A percentile compares a stretch with the other conserved stretches of the same genome.
Evolutionary conservation across 2,888 invertebrate genomes (phyloP).

Genomic region (Microplitis deprimator): DNA sequence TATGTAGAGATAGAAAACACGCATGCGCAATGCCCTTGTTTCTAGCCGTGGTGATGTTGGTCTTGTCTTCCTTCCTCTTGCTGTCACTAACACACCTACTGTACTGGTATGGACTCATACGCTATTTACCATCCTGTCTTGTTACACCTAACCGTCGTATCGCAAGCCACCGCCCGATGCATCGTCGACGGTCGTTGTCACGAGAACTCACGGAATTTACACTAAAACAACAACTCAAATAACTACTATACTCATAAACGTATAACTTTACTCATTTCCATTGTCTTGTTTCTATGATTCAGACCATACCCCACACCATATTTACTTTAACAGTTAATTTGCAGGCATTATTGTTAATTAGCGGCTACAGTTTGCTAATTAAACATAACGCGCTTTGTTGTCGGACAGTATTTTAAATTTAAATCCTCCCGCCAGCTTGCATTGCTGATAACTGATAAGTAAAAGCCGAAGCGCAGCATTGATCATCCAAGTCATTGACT

Average conservation of each 20-base stretch:
- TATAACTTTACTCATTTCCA: not conserved
- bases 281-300: not conserved
- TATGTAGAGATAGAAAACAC: constrained; percentile 24
- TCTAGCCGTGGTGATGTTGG: constrained; percentile 22
- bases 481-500: not conserved
- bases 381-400: too few species aligned
- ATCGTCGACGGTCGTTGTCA: not conserved
- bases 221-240: not conserved
- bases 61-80: constrained; percentile 19
- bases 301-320: too few species aligned
- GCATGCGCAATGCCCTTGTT: constrained; percentile 41
- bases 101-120: not conserved
- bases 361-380: too few species aligned
- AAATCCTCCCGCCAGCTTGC: too few species aligned
- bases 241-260: not conserved
- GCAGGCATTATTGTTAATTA: too few species aligned
- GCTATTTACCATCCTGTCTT: constrained; percentile 20
- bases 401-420: too few species aligned
- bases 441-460: not conserved
- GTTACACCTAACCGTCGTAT: constrained; percentile 10
- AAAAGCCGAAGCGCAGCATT: not conserved
- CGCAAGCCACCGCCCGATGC: constrained; percentile 4
- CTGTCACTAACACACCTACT: constrained; percentile 11
- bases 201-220: not conserved
- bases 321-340: too few species aligned